A percentile compares a stretch with the other conserved stretches of the same genome.
These are phyloP conservation scores for Apamea crenata DNA, from an alignment of 2,888 invertebrate genomes.

Conservation along the genomic window DNA sequence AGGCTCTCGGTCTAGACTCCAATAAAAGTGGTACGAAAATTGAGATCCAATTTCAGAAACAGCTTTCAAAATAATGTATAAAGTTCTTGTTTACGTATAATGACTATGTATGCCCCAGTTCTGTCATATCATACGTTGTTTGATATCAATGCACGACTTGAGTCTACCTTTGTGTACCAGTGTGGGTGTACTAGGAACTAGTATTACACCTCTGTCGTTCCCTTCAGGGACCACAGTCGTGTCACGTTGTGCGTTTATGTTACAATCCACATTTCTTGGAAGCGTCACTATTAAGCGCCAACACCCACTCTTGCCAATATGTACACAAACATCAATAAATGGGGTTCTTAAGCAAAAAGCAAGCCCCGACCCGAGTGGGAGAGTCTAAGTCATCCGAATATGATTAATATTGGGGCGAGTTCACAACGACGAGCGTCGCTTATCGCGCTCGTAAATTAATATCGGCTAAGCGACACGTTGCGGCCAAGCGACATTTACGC, in stretches of 20 bases:
- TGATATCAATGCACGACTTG: background rate
- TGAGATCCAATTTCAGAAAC: conserved; percentile 31
- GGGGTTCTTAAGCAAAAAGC: conserved; percentile 51
- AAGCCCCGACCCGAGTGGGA: conserved; percentile 1
- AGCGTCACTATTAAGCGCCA: background rate
- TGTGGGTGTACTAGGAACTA: background rate
- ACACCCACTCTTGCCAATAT: background rate
- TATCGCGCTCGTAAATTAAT: conserved; percentile 68
- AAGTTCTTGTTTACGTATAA: conserved; percentile 5
- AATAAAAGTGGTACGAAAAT: conserved; percentile 6
- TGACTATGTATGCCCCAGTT: conserved; percentile 23
- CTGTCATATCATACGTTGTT: background rate
- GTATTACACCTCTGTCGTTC: background rate
- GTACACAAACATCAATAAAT: conserved; percentile 14
- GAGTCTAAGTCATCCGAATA: conserved; percentile 50
- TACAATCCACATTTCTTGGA: background rate
- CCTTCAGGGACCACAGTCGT: background rate
- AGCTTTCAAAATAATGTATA: conserved; percentile 2
- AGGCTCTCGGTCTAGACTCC: conserved; percentile 20
- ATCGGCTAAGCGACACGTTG: conserved; percentile 38
- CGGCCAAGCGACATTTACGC: conserved; percentile 21
- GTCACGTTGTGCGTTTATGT: background rate
- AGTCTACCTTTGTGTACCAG: background rate
- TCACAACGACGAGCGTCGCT: conserved; percentile 45
- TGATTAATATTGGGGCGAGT: conserved; percentile 57